phyloP scores from a whole-genome alignment of 2,113 vertebrate genomes.

The Indri indri region DNA sequence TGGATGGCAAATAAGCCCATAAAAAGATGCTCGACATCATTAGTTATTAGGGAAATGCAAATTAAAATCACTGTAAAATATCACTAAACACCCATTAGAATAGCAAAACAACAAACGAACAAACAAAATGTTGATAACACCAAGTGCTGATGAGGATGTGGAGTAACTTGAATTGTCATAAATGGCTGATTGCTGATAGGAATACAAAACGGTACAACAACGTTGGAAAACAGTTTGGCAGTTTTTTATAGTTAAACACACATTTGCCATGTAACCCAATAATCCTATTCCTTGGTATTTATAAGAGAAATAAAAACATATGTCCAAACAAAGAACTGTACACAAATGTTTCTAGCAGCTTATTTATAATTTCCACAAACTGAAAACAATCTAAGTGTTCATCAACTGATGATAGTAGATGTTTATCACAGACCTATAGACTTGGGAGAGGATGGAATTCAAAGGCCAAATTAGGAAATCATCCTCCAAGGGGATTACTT shows the following conservation, averaged over 20 bases:
- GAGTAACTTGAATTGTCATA: neutral
- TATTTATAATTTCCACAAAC: neutral
- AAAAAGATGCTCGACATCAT: neutral
- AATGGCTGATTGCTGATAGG: neutral
- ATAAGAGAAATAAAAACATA: neutral
- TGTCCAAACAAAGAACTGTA: neutral
- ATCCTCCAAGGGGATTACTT: neutral
- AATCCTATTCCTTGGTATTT: neutral
- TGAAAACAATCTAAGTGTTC: neutral
- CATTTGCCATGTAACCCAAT: neutral
- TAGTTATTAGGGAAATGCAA: neutral
- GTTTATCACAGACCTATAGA: neutral
- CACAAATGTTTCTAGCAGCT: neutral
- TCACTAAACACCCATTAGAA: neutral
- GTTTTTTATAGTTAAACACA: neutral
- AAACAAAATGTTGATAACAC: neutral
- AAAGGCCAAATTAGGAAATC: neutral
- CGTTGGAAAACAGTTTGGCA: neutral
- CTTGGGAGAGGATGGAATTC: neutral
- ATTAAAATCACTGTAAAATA: constrained; percentile 13
- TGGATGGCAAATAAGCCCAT: neutral
- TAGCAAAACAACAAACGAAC: neutral
- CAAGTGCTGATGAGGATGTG: neutral
- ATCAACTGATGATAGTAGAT: neutral
- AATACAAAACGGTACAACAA: neutral